These are phyloP conservation scores for Gambelia wislizenii DNA, from an alignment of 2,797 vertebrate genomes.

Conservation along the genomic window DNA sequence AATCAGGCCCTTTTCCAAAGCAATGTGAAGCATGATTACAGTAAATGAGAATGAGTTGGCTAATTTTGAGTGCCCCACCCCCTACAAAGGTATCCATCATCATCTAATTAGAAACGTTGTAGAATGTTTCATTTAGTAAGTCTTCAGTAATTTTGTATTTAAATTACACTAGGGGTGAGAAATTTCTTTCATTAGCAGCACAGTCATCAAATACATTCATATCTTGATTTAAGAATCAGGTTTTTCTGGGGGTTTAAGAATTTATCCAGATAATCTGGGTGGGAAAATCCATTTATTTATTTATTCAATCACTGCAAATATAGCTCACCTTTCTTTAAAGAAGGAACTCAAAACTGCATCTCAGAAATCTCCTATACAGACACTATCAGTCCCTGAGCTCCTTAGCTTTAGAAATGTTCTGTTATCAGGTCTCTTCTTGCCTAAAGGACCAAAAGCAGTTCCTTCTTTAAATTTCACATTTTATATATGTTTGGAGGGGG, in stretches of 20 bases:
- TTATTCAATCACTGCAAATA: too few species aligned
- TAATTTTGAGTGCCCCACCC: background rate
- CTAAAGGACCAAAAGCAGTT: background rate
- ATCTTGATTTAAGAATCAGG: background rate
- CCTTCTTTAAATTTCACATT: background rate
- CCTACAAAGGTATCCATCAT: background rate
- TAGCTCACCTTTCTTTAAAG: background rate
- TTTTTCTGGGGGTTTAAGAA: background rate
- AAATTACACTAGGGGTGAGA: background rate
- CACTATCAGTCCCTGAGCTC: background rate
- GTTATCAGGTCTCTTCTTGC: background rate
- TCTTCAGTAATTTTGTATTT: background rate
- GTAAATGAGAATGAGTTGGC: conserved; percentile 13
- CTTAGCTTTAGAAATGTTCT: background rate
- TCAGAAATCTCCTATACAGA: background rate
- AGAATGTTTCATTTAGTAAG: background rate
- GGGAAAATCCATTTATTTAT: background rate
- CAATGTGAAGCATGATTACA: background rate
- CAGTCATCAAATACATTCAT: background rate
- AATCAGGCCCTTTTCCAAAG: conserved; percentile 4
- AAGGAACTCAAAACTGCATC: background rate
- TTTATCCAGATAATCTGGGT: background rate
- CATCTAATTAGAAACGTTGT: background rate
- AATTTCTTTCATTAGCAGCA: background rate
- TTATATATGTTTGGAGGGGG: background rate